Conservation (phyloP, 2,797 vertebrate species). For the Coranthus polyacanthus region DNA sequence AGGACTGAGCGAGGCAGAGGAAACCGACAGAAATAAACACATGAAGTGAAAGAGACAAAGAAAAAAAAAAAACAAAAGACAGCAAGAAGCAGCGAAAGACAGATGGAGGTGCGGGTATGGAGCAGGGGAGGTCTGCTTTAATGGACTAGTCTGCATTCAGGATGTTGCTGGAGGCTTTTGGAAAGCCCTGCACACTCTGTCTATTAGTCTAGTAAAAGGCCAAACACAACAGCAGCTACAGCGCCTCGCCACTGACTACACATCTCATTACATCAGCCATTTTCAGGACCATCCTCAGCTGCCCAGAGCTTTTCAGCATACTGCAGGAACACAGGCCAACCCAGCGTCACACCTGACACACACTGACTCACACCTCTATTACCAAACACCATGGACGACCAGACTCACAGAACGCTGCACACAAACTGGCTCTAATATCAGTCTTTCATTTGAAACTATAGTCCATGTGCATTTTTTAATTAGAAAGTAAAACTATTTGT, state of each 20-base stretch:
- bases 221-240: conserved; percentile 35
- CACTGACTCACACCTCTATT: background rate
- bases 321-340: conserved; percentile 8
- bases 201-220: conserved; percentile 28
- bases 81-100: background rate
- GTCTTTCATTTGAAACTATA: no score
- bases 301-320: background rate
- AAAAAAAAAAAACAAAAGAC: background rate
- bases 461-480: no score
- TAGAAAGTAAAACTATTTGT: no score
- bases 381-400: no score
- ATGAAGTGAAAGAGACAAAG: background rate
- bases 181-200: conserved; percentile 17
- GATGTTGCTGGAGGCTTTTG: conserved; percentile 37
- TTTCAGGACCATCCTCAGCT: background rate
- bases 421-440: no score
- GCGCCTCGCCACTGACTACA: background rate
- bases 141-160: conserved; percentile 31
- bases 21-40: no score
- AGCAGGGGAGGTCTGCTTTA: conserved; percentile 3
- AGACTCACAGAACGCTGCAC: no score
- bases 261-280: conserved; percentile 24
- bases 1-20: no score
- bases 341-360: background rate
- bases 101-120: conserved; percentile 4